Percentiles rank a stretch among this genome's conserved stretches.
These are phyloP conservation scores for Sebastes vulpes DNA, from an alignment of 2,797 vertebrate genomes.

Conservation along the genomic window DNA sequence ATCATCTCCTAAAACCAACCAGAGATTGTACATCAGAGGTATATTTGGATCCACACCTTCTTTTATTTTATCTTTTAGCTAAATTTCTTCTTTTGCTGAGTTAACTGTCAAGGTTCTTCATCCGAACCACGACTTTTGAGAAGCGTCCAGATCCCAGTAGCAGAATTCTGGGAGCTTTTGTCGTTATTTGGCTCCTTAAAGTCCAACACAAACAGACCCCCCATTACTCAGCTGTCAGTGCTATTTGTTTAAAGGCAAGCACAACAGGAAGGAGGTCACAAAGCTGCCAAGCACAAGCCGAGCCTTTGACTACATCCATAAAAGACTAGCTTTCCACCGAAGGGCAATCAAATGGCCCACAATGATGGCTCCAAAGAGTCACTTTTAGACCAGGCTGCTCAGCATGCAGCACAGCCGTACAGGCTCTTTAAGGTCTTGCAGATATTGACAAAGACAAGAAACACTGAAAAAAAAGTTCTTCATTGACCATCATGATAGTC, in stretches of 20 bases:
- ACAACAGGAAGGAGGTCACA: constrained; percentile 72
- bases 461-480: neutral
- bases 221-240: constrained; percentile 66
- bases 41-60: constrained; percentile 5
- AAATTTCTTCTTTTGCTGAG: constrained; percentile 12
- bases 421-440: constrained; percentile 1
- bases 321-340: constrained; percentile 59
- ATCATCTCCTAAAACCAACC: neutral
- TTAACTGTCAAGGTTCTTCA: neutral
- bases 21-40: neutral
- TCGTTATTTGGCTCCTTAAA: constrained; percentile 51
- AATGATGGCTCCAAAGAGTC: constrained; percentile 50
- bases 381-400: constrained; percentile 62
- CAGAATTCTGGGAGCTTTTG: constrained; percentile 49
- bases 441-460: constrained; percentile 7
- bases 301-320: constrained; percentile 68
- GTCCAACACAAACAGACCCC: constrained; percentile 54
- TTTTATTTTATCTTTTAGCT: neutral
- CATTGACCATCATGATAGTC: neutral
- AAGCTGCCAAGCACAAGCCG: constrained; percentile 71
- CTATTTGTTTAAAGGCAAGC: constrained; percentile 72
- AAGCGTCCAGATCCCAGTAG: constrained; percentile 19
- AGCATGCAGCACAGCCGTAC: constrained; percentile 57
- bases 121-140: constrained; percentile 5
- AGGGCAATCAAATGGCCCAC: constrained; percentile 57